These are phyloP conservation scores for Thalassoma bifasciatum DNA, from an alignment of 2,113 vertebrate species.

Conservation along the genomic window DNA sequence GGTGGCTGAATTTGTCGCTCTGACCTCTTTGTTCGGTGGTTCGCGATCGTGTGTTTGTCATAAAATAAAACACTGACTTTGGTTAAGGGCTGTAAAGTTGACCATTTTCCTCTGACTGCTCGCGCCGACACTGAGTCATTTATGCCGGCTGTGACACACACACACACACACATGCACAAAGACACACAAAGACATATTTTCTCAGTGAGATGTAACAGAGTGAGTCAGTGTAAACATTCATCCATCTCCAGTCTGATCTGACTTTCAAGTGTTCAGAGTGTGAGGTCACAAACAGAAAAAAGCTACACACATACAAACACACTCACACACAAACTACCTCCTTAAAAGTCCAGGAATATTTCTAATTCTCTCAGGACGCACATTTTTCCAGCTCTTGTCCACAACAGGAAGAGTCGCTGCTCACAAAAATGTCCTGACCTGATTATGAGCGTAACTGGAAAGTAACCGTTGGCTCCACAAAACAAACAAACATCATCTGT, in stretches of 20 bases:
- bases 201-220: neutral
- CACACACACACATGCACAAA: slow-evolving; percentile 19
- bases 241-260: neutral
- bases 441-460: slow-evolving; percentile 25
- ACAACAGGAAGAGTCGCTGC: slow-evolving; percentile 61
- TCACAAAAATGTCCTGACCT: slow-evolving; percentile 39
- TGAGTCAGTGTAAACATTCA: slow-evolving; percentile 28
- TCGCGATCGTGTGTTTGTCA: slow-evolving; percentile 37
- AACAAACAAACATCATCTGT: neutral
- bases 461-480: neutral
- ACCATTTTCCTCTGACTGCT: slow-evolving; percentile 18
- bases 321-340: neutral
- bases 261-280: neutral
- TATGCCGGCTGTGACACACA: slow-evolving; percentile 1
- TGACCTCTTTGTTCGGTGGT: slow-evolving; percentile 29
- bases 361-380: slow-evolving; percentile 42
- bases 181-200: slow-evolving; percentile 26
- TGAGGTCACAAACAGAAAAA: neutral
- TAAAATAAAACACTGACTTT: slow-evolving; percentile 43
- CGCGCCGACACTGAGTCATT: slow-evolving; percentile 29
- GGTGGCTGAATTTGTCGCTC: neutral
- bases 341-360: slow-evolving; percentile 36
- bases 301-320: slow-evolving; percentile 7
- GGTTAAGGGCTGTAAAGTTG: slow-evolving; percentile 45
- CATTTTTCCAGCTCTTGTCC: slow-evolving; percentile 51